Evolutionary conservation across 2,888 invertebrate genomes (phyloP).

Genomic region (Thalpophila matura): DNA sequence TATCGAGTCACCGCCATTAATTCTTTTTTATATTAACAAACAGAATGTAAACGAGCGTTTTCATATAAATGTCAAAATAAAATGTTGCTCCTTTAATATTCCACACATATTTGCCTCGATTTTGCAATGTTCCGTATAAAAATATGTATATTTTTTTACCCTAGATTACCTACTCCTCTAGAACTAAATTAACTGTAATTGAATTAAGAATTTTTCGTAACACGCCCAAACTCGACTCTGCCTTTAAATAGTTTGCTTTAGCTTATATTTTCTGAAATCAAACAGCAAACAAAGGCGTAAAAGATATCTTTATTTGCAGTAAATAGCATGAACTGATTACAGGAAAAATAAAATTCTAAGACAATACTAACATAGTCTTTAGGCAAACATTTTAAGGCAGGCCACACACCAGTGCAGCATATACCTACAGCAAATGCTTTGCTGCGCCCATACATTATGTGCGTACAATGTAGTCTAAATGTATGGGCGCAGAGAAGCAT

Average conservation of each 20-base stretch:
- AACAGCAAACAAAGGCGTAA: slow-evolving; percentile 45
- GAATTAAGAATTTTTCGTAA: neutral
- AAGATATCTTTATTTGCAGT: slow-evolving; percentile 37
- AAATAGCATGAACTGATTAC: slow-evolving; percentile 30
- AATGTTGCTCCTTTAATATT: neutral
- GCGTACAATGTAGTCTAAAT: no score
- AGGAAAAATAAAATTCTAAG: slow-evolving; percentile 17
- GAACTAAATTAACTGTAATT: neutral
- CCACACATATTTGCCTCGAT: neutral
- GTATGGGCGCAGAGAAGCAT: no score
- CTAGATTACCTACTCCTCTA: neutral
- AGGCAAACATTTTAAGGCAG: neutral
- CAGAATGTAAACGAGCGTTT: neutral
- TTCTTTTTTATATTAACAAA: neutral
- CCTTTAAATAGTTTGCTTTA: slow-evolving; percentile 11
- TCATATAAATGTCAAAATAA: neutral
- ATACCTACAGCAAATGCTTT: no score
- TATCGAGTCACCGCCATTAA: neutral
- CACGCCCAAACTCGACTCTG: neutral
- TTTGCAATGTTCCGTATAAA: neutral
- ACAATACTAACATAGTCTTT: slow-evolving; percentile 5
- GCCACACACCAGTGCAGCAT: no score
- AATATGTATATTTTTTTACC: neutral
- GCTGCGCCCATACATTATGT: no score
- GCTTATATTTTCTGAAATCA: slow-evolving; percentile 16